phyloP scores from a whole-genome alignment of 2,113 vertebrate species.

The Cryptotis parvus region DNA sequence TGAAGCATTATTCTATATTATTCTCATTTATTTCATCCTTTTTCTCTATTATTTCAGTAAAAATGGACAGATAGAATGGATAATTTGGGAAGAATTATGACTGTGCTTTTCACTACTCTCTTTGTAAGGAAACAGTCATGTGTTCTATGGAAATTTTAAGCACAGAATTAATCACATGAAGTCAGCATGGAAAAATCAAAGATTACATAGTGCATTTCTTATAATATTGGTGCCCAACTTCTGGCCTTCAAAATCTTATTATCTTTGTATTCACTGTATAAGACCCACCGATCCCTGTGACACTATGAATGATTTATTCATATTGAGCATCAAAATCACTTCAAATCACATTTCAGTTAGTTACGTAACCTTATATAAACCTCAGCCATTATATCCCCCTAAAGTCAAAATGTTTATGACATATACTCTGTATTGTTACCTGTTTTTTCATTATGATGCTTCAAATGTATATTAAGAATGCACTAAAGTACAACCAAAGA shows the following conservation, averaged over 20 bases:
- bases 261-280: not conserved
- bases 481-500: not conserved
- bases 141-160: conserved; percentile 12
- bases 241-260: not conserved
- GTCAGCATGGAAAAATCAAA: not conserved
- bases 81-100: not conserved
- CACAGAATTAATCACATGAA: not conserved
- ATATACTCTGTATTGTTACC: not conserved
- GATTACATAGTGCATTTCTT: not conserved
- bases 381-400: not conserved
- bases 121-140: not conserved
- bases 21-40: not conserved
- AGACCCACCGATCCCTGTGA: not conserved
- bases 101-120: not conserved
- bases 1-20: not conserved
- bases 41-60: not conserved
- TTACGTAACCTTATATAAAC: not conserved
- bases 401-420: not conserved
- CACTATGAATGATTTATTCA: not conserved
- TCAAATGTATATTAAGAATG: conserved; percentile 11
- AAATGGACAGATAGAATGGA: not conserved
- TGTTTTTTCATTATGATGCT: not conserved
- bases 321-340: not conserved
- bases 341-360: not conserved
- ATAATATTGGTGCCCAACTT: not conserved